Percentiles rank a stretch among this genome's conserved stretches.
These are phyloP conservation scores for Coecobrya sp. DNA, from an alignment of 2,888 invertebrate genomes.

Conservation along the genomic window DNA sequence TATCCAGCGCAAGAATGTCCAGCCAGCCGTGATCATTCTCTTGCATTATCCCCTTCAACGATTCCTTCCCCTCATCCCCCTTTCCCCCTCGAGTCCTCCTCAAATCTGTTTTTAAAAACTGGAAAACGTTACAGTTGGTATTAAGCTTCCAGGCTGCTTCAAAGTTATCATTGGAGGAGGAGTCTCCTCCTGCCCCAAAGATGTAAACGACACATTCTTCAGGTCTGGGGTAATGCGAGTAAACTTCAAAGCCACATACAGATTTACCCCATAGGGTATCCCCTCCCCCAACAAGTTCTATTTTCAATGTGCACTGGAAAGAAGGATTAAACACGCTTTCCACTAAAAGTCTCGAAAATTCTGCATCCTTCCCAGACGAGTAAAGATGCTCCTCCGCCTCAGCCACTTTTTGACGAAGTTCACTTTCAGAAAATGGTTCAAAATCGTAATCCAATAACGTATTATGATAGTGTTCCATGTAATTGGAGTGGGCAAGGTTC, in stretches of 20 bases:
- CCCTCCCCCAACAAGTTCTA: no score
- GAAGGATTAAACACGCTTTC: no score
- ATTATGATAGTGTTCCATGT: no score
- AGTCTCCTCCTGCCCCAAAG: slow-evolving; percentile 42
- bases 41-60: slow-evolving; percentile 18
- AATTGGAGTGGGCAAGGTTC: no score
- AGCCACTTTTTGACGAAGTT: no score
- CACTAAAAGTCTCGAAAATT: no score
- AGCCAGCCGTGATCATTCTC: slow-evolving; percentile 69
- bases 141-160: not conserved
- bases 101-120: not conserved
- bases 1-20: slow-evolving; percentile 53
- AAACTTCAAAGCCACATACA: slow-evolving; percentile 70
- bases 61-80: not conserved
- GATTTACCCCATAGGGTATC: not conserved
- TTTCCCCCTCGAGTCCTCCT: no score
- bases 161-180: not conserved
- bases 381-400: no score
- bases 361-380: no score
- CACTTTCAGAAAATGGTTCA: no score
- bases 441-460: no score
- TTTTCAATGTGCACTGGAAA: no score
- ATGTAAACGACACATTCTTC: slow-evolving; percentile 63
- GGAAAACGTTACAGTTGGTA: slow-evolving; percentile 28
- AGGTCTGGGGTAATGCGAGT: slow-evolving; percentile 9